phyloP scores from a whole-genome alignment of 2,888 invertebrate species.

The Cancer borealis region DNA sequence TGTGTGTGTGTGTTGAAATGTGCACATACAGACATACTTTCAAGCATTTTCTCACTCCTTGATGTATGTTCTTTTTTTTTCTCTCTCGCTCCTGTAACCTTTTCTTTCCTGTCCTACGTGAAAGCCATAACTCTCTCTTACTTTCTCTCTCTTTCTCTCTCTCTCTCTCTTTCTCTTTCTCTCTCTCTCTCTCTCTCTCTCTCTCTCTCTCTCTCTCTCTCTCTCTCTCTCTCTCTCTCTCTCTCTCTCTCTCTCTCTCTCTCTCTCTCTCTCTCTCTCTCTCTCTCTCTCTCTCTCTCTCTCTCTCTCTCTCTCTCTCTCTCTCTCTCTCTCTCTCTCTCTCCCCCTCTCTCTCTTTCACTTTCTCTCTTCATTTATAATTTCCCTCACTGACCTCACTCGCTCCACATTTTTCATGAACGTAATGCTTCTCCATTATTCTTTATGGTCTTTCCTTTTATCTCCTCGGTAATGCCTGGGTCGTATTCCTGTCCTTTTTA shows the following conservation, averaged over 20 bases:
- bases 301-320: constrained; percentile 15
- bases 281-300: neutral
- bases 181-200: constrained; percentile 20
- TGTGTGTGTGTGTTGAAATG: too few species aligned
- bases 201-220: constrained; percentile 24
- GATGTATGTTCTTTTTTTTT: neutral
- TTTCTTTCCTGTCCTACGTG: neutral
- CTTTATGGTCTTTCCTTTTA: neutral
- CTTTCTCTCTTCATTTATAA: neutral
- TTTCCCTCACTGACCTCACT: neutral
- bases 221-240: neutral
- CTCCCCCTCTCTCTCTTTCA: constrained; percentile 28
- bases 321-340: constrained; percentile 4
- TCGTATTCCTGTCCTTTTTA: too few species aligned
- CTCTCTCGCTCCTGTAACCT: neutral
- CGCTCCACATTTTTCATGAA: neutral
- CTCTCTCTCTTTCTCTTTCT: neutral
- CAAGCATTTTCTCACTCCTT: too few species aligned
- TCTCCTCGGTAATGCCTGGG: too few species aligned
- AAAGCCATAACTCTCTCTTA: neutral
- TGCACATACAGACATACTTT: too few species aligned
- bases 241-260: neutral
- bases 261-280: neutral
- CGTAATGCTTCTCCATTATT: neutral
- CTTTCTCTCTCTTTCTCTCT: neutral